Evolutionary conservation across 2,888 invertebrate genomes (phyloP), one percentile per base, ranked within the genome.

Genomic region (Meteorus cinctellus): DNA sequence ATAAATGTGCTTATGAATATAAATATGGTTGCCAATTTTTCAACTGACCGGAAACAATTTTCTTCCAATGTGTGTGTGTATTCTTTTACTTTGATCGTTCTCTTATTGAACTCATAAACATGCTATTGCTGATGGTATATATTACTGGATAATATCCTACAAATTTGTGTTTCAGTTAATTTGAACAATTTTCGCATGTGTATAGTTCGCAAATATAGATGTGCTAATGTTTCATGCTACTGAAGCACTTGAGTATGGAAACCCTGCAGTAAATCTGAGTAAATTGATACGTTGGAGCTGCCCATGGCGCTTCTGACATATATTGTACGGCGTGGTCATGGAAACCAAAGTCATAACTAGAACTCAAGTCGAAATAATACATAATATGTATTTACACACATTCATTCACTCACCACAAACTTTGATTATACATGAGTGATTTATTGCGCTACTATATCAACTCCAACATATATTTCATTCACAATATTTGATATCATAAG

Each of bases 381-480:
- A 48, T n/a, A 48, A 41, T 41, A 41, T 41, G 8, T 41, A 1
- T 12, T 5, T 41, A 5, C 2, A 41, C 8, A 12, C 12, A 41
- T 10, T 8, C 41, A 8, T 12, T 12, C 41, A 12, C 41, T 41
- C 41, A 41, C 41, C 41, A 41, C 41, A n/a, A n/a, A 48, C n/a
- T 48, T 48, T 48, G 48, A 48, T 48, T 48, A 48, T 48, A 48
- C 48, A 48, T 48, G n/a, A 48, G 48, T 48, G 48, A 48, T 48
- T 48, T 48, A 48, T n/a, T n/a, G 4, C 48, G 4, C 48, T 14
- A 16, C 16, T n/a, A n/a, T n/a, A 48, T 48, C 48, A 48, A 48
- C 16, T n/a, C 4, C 2, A 48, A n/a, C 14, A 48, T 48, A n/a
- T 48, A 4, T 48, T 8, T n/a, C 48, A 48, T 48, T 16, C 6